Conservation (phyloP, 2,888 invertebrate genomes). For the Drosophila nigricruria region DNA sequence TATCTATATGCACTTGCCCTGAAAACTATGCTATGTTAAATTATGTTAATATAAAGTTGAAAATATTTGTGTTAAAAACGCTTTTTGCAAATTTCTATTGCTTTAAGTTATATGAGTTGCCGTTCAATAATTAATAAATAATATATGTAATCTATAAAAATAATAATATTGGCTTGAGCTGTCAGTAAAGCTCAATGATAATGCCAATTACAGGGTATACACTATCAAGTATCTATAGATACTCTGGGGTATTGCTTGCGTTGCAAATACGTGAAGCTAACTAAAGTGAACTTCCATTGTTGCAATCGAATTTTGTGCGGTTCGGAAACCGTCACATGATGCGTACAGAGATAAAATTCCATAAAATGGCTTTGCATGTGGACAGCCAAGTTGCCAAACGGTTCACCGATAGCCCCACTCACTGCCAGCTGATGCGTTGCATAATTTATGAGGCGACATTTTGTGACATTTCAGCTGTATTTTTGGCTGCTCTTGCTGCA, state of each 20-base stretch:
- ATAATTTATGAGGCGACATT: slow-evolving; percentile 39
- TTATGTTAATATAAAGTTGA: not conserved
- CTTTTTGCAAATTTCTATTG: not conserved
- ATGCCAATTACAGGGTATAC: not conserved
- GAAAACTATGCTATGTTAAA: slow-evolving; percentile 11
- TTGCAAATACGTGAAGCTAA: slow-evolving; percentile 9
- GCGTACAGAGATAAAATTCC: slow-evolving; percentile 16
- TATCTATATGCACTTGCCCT: not conserved
- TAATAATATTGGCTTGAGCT: not conserved
- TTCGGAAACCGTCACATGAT: slow-evolving; percentile 44
- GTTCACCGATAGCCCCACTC: slow-evolving; percentile 20
- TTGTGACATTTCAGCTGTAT: slow-evolving; percentile 19
- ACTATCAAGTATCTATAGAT: not conserved
- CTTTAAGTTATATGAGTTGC: not conserved
- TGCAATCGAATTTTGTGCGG: slow-evolving; percentile 46
- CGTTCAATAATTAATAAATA: too few relatives aligned
- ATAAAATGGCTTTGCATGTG: slow-evolving; percentile 8
- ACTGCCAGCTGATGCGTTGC: slow-evolving; percentile 38
- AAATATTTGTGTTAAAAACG: not conserved
- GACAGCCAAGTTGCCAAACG: slow-evolving; percentile 16
- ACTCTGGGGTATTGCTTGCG: not conserved
- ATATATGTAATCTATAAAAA: not conserved
- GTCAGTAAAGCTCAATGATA: not conserved
- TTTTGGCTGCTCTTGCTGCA: slow-evolving; percentile 15
- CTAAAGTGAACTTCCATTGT: slow-evolving; percentile 33